These are phyloP conservation scores for Luperina testacea DNA, from an alignment of 2,888 invertebrate species.

Conservation along the genomic window DNA sequence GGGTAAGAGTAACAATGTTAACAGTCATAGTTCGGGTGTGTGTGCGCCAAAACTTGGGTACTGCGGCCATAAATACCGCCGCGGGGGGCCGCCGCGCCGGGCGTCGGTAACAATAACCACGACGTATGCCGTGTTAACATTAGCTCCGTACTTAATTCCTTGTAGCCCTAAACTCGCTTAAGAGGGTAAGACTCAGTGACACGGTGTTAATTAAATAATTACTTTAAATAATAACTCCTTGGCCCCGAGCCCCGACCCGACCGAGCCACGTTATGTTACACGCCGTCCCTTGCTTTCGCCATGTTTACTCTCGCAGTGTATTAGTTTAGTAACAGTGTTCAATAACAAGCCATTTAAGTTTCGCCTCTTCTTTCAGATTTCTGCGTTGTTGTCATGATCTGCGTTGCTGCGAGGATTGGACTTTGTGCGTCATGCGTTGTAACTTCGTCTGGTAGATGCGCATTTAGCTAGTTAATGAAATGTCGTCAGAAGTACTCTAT, in stretches of 20 bases:
- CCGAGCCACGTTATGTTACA: slow-evolving; percentile 54
- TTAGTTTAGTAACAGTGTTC: slow-evolving; percentile 34
- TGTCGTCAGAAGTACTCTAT: background rate
- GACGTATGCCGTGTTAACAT: slow-evolving; percentile 89
- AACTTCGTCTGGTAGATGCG: background rate
- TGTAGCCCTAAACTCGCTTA: slow-evolving; percentile 88
- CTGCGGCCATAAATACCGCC: slow-evolving; percentile 87
- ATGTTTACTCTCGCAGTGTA: slow-evolving; percentile 35
- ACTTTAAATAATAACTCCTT: slow-evolving; percentile 88
- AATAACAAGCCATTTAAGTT: background rate
- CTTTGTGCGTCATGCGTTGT: background rate
- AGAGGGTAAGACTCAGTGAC: slow-evolving; percentile 87
- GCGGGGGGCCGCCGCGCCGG: slow-evolving; percentile 79
- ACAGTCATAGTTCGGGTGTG: slow-evolving; percentile 87
- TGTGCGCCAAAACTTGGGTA: slow-evolving; percentile 88
- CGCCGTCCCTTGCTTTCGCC: slow-evolving; percentile 57
- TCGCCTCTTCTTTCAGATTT: background rate
- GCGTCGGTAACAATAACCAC: slow-evolving; percentile 83
- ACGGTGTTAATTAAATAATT: slow-evolving; percentile 90
- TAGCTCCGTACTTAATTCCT: slow-evolving; percentile 88
- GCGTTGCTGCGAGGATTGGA: background rate
- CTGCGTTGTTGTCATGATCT: background rate
- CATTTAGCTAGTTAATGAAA: background rate
- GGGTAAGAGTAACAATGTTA: slow-evolving; percentile 88
- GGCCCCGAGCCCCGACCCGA: slow-evolving; percentile 67